phyloP scores from a whole-genome alignment of 1,140 invertebrate species.

The Penaeus japonicus region DNA sequence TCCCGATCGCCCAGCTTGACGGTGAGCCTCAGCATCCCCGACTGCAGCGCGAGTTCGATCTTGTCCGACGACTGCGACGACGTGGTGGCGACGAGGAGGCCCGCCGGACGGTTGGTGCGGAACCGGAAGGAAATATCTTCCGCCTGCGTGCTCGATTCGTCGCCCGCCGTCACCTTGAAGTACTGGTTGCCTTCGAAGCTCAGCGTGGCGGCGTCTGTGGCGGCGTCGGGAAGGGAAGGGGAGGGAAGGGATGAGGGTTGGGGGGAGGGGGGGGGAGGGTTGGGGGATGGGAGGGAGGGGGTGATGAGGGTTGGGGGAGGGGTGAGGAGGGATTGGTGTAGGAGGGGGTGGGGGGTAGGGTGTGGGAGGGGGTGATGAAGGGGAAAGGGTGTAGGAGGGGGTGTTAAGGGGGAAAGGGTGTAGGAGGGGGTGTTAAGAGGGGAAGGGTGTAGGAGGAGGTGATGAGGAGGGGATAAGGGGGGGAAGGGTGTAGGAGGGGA shows the following conservation, averaged over 20 bases:
- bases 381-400: background rate
- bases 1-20: conserved; percentile 84
- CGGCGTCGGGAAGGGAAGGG: background rate
- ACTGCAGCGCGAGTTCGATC: conserved; percentile 82
- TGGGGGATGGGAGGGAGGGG: no score
- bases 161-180: conserved; percentile 79
- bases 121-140: conserved; percentile 91
- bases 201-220: conserved; percentile 82
- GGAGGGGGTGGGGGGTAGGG: no score
- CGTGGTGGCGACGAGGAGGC: conserved; percentile 63
- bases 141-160: conserved; percentile 85
- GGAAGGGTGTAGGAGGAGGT: background rate
- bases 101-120: conserved; percentile 77
- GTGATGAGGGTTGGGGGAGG: background rate
- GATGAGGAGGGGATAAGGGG: background rate
- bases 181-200: conserved; percentile 90
- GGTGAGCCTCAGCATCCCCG: conserved; percentile 80
- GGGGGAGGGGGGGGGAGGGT: background rate
- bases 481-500: background rate
- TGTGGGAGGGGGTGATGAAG: background rate
- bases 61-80: conserved; percentile 71
- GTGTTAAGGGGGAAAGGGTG: background rate
- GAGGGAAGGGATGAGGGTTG: background rate
- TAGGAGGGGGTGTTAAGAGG: background rate
- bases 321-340: background rate